phyloP scores from a whole-genome alignment of 2,888 invertebrate species.

The Orthosia cruda region DNA sequence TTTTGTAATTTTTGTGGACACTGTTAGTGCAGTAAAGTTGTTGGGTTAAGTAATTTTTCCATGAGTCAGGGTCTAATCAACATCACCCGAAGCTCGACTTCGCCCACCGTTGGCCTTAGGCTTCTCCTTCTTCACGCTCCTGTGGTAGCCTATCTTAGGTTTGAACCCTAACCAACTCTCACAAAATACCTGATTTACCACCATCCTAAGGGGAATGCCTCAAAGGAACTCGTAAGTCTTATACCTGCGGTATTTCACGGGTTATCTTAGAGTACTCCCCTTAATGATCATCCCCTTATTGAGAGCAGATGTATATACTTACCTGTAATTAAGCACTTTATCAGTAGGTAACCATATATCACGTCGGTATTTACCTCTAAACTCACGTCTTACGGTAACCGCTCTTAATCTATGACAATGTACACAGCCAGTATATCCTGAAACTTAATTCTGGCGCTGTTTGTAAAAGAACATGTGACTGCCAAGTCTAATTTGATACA shows the following conservation, averaged over 20 bases:
- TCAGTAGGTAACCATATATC: conserved; percentile 9
- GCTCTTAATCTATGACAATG: conserved; percentile 24
- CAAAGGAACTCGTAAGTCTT: neutral
- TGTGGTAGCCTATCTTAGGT: too few species aligned
- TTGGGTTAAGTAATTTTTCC: too few species aligned
- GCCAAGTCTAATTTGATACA: neutral
- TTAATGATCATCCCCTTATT: neutral
- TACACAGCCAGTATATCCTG: conserved; percentile 18
- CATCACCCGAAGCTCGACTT: too few species aligned
- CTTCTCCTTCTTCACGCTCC: too few species aligned
- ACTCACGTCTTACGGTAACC: conserved; percentile 41
- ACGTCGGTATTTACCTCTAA: conserved; percentile 30
- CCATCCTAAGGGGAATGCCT: neutral
- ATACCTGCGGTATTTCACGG: neutral
- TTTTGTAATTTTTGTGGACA: too few species aligned
- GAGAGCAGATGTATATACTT: conserved; percentile 18
- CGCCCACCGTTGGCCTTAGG: too few species aligned
- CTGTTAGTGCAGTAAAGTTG: too few species aligned
- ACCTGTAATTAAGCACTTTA: conserved; percentile 35
- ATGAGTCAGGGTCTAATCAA: too few species aligned
- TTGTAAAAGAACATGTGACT: neutral
- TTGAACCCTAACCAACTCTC: too few species aligned
- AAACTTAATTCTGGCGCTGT: conserved; percentile 5
- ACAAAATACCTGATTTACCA: neutral
- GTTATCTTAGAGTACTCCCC: neutral